Base-by-base conservation (phyloP, 2,888 invertebrate genomes). In the Phortica okadai region DNA sequence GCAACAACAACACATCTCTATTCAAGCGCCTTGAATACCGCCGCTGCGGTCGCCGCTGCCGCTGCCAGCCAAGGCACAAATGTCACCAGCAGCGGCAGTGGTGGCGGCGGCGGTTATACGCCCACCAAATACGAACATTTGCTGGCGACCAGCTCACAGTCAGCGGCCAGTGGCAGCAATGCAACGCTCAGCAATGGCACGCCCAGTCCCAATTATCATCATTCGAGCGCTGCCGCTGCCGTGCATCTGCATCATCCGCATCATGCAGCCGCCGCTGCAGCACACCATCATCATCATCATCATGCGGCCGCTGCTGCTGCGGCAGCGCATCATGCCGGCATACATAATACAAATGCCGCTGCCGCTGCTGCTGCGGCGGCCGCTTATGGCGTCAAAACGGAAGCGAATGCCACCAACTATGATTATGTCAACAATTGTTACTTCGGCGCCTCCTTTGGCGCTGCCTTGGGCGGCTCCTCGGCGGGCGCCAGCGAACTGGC, bases 401-500 rank as follows among this genome's bases (percentile, higher is more conserved):
- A 92, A 82, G 82, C 90, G 25, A 92, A 89, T 79, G 84, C 90
- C 77, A 89, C 90, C 54, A 91, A 91, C 77, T 92, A 91, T 76
- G 92, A 92, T 79, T 92, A 92, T 79, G 91, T 91, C 80, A 92
- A 91, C 77, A 92, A 92, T 79, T 92, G 92, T 66, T 92, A 92
- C 78, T 92, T 92, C 76, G 91, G 91, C 0, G 89, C 90, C 3
- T 89, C 92, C 7, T 92, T 91, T 79, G 90, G 91, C 0, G 88
- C 90, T 16, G 88, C 90, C 25, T 62, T 91, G 74, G 84, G 90
- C 10, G 89, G 89, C 6, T 85, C 90, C 50, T 84, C 90, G 14
- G 86, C 89, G 74, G 82, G 87, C 76, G 82, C 78, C 79, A 92
- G 93, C 67, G 96, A 95, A 81, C 93, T 94, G 82, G 93, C 93